Evolutionary conservation across 2,888 invertebrate species (phyloP).

Genomic region (Chirona hameri): DNA sequence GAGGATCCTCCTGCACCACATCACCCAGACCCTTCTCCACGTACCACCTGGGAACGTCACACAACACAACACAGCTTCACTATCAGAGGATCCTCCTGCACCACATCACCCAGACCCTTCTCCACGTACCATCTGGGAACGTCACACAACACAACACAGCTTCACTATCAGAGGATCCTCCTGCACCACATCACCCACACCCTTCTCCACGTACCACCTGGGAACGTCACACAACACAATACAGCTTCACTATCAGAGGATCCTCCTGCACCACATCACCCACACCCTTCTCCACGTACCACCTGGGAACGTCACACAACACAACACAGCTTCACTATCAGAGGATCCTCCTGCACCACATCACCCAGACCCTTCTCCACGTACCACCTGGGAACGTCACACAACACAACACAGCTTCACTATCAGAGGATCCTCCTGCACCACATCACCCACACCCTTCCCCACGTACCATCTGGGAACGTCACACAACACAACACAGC

Average conservation of each 20-base stretch:
- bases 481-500: too few species aligned
- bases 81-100: conserved; percentile 56
- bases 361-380: conserved; percentile 51
- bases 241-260: conserved; percentile 64
- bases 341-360: conserved; percentile 52
- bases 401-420: too few species aligned
- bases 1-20: conserved; percentile 52
- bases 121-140: conserved; percentile 57
- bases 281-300: conserved; percentile 55
- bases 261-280: conserved; percentile 48
- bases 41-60: conserved; percentile 59
- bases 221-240: too few species aligned
- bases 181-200: conserved; percentile 49
- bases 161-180: conserved; percentile 61
- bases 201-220: conserved; percentile 57
- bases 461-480: conserved; percentile 57
- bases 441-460: conserved; percentile 50
- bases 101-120: conserved; percentile 50
- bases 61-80: too few species aligned
- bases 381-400: conserved; percentile 59
- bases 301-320: too few species aligned
- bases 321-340: conserved; percentile 66
- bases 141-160: too few species aligned
- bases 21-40: conserved; percentile 51
- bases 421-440: conserved; percentile 56